A percentile compares a stretch with the other conserved stretches of the same genome.
Evolutionary conservation across 1,140 invertebrate species (phyloP).

Genomic region (Pectinophora gossypiella): DNA sequence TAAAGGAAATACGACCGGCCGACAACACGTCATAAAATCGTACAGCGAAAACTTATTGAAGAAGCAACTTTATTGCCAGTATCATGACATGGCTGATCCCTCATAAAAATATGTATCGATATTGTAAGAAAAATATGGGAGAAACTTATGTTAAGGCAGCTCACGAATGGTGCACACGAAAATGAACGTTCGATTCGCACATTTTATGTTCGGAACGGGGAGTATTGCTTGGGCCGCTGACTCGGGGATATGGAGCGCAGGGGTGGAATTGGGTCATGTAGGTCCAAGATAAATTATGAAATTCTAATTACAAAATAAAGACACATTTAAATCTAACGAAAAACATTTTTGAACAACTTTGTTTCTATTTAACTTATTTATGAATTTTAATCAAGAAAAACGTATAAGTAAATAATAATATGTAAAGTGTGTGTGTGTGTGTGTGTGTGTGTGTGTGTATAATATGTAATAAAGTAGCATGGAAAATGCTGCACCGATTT

Average conservation of each 20-base stretch:
- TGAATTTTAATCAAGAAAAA: too few relatives aligned
- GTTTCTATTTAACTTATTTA: too few relatives aligned
- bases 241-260: slow-evolving; percentile 29
- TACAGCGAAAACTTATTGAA: slow-evolving; percentile 59
- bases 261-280: too few relatives aligned
- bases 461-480: too few relatives aligned
- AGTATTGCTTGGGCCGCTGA: slow-evolving; percentile 32
- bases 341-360: too few relatives aligned
- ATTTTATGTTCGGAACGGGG: slow-evolving; percentile 24
- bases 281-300: too few relatives aligned
- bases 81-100: slow-evolving; percentile 56
- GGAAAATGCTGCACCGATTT: too few relatives aligned
- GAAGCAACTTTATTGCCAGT: slow-evolving; percentile 57
- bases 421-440: too few relatives aligned
- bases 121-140: slow-evolving; percentile 47
- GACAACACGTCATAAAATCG: slow-evolving; percentile 51
- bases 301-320: too few relatives aligned
- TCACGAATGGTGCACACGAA: slow-evolving; percentile 21
- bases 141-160: slow-evolving; percentile 34
- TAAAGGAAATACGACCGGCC: slow-evolving; percentile 16
- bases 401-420: too few relatives aligned
- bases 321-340: too few relatives aligned
- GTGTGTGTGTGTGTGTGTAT: too few relatives aligned
- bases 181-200: slow-evolving; percentile 27
- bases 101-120: slow-evolving; percentile 66